Evolutionary conservation across 2,888 invertebrate genomes (phyloP), one percentile per base, ranked within the genome.

Genomic region (Drosophila melanosoma): DNA sequence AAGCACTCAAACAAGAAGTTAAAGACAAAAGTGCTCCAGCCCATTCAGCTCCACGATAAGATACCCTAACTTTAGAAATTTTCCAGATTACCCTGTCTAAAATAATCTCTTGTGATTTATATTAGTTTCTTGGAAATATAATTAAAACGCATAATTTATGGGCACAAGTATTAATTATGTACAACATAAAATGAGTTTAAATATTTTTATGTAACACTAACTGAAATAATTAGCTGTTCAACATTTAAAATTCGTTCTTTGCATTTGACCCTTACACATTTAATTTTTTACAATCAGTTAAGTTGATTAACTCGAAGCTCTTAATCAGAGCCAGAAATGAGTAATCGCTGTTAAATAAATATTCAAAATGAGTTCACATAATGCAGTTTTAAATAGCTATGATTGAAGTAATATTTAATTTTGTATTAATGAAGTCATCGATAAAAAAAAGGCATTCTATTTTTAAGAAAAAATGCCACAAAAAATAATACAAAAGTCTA

Each of bases 261-360:
- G 8, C 15, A 45, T 23, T 45, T 45, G 15, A 23, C 15, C 1
- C 4, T 45, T 1, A 15, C 3, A 3, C 20, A 20, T 45, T 20
- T 45, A 7, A 7, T n/a, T 3, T 17, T 26, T 0, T 7, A 38
- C 17, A n/a, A 26, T 26, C 12, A 51, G 54, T 33, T 20, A 35
- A 35, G 3, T 35, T 59, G 23, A n/a, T 10, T 35, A 53, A 69
- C 42, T 65, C 29, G 33, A 32, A 26, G 15, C 23, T 57, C 29
- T 48, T 23, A 17, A 63, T 52, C 60, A 32, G 10, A 29, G 4
- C 38, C 20, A 32, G 20, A 62, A 74, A 62, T 74, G 48, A 45
- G 32, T 53, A 56, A 62, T 59, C 35, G 59, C 59, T 62, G 61
- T 62, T 74, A 58, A 48, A 69, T 68, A 73, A 76, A 73, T 76